Evolutionary conservation across 2,113 vertebrate species (phyloP).

Genomic region (Nothobranchius furzeri): DNA sequence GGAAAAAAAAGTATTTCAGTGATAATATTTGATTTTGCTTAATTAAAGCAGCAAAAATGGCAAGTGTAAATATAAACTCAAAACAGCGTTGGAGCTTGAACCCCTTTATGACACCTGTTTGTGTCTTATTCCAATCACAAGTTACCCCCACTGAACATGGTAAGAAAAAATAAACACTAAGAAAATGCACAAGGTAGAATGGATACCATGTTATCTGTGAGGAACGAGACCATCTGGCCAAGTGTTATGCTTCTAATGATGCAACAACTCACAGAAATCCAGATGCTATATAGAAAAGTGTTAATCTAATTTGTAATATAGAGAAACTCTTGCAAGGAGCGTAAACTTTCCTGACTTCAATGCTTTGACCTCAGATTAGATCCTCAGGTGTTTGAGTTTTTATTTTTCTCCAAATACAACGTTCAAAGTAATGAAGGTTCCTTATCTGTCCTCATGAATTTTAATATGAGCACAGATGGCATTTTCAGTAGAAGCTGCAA

Average conservation of each 20-base stretch:
- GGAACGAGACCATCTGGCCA: not conserved
- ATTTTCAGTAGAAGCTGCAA: constrained; percentile 68
- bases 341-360: constrained; percentile 12
- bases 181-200: too few species aligned
- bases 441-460: constrained; percentile 76
- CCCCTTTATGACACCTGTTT: too few species aligned
- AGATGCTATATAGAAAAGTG: not conserved
- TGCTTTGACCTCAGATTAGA: constrained; percentile 29
- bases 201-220: too few species aligned
- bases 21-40: too few species aligned
- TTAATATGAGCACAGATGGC: constrained; percentile 70
- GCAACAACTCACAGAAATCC: not conserved
- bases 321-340: not conserved
- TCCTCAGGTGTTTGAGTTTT: constrained; percentile 36
- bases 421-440: constrained; percentile 54
- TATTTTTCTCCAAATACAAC: constrained; percentile 32
- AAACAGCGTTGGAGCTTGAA: too few species aligned
- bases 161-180: too few species aligned
- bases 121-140: too few species aligned
- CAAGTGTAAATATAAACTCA: too few species aligned
- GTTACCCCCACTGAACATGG: too few species aligned
- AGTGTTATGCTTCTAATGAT: not conserved
- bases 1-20: too few species aligned
- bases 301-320: not conserved
- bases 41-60: too few species aligned